Evolutionary conservation across 2,797 vertebrate species (phyloP).

Genomic region (Tragopan temminckii): DNA sequence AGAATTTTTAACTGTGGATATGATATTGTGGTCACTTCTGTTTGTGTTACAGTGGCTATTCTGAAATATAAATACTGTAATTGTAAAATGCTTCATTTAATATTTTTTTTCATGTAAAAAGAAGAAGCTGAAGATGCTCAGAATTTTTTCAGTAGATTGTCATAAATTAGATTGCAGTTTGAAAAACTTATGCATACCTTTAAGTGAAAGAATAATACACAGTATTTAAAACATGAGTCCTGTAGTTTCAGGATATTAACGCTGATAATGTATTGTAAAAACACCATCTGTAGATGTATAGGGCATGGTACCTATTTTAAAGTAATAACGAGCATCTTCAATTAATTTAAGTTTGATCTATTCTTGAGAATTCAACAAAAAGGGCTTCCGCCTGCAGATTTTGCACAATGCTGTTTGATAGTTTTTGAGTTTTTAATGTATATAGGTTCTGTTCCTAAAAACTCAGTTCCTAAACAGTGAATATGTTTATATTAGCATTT

Average conservation of each 20-base stretch:
- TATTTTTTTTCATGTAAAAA: neutral
- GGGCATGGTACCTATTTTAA: neutral
- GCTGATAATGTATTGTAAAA: neutral
- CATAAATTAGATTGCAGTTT: neutral
- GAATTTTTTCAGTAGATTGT: neutral
- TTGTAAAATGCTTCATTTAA: neutral
- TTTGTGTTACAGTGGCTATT: neutral
- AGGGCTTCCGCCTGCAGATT: neutral
- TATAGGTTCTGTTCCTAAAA: neutral
- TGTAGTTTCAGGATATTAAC: neutral
- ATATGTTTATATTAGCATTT: neutral
- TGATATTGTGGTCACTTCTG: rapidly evolving
- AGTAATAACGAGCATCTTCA: neutral
- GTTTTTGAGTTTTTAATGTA: neutral
- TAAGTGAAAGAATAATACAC: neutral
- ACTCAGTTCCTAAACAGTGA: neutral
- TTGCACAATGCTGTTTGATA: neutral
- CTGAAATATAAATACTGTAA: neutral
- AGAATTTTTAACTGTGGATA: neutral
- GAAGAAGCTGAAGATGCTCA: neutral
- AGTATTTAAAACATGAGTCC: neutral
- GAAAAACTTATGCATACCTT: neutral
- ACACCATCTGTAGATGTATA: neutral
- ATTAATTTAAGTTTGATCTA: neutral
- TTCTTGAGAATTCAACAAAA: neutral